Conservation (phyloP, 2,797 vertebrate genomes). For the Sarcoramphus papa region DNA sequence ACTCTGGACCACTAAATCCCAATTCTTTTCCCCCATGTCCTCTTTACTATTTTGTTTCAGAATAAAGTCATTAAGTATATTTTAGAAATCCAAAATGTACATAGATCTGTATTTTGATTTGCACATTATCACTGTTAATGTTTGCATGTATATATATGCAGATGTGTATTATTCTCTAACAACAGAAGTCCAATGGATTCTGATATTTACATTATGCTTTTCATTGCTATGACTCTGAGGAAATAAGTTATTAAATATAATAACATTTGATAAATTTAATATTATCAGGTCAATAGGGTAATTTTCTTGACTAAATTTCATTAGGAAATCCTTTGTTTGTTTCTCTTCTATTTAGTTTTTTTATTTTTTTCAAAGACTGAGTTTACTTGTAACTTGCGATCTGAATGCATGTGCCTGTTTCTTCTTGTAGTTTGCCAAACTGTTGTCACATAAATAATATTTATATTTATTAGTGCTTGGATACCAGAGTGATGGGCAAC, state of each 20-base stretch:
- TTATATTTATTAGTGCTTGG: background rate
- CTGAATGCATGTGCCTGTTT: background rate
- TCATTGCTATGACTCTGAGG: background rate
- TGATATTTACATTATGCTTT: background rate
- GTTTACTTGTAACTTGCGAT: background rate
- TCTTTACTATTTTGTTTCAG: background rate
- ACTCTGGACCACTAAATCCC: background rate
- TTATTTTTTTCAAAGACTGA: background rate
- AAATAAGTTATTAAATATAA: background rate
- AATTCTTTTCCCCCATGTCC: background rate
- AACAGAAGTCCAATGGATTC: background rate
- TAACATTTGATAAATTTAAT: background rate
- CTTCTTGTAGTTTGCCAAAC: background rate
- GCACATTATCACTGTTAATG: background rate
- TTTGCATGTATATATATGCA: background rate
- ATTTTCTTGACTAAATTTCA: background rate
- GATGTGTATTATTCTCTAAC: background rate
- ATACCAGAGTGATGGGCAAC: background rate
- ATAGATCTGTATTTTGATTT: background rate
- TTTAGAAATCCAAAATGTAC: background rate
- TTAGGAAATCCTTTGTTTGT: background rate
- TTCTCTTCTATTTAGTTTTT: background rate
- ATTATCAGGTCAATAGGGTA: background rate
- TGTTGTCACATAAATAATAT: background rate
- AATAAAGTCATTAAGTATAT: background rate